Evolutionary conservation across 2,113 vertebrate species (phyloP), one percentile per base, ranked within the genome.

Genomic region (Actenoides lindsayi): DNA sequence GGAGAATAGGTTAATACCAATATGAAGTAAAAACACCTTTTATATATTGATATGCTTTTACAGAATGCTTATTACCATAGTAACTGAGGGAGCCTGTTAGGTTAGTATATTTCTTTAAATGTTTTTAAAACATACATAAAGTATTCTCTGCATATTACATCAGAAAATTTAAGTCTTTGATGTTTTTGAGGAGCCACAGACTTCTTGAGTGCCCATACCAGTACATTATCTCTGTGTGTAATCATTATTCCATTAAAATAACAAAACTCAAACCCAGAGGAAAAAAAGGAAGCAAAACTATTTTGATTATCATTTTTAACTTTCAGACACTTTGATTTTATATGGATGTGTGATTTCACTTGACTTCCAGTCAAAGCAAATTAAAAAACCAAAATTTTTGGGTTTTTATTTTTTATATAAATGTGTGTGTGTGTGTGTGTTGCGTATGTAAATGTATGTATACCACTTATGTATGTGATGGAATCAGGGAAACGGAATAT

Each of bases 11-110:
- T 90, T 86, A 73, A 46, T 91, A 78, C 68, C 53, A 87, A n/a
- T 89, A 82, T 42, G 28, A 84, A 82, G 27, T 89, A 76, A 71
- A 95, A 84, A 4, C 27, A 75, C 23, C 24, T 89, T 94, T 93
- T 82, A 18, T 76, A 33, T 82, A 28, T 88, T 88, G 70, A 51
- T 87, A 30, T 48, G 20, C 23, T 87, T 71, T 76, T 92, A 65
- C 28, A 63, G 63, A 70, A 80, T 89, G 37, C 28, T 84, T 96
- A 94, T 91, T 94, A 56, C 83, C 60, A 56, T 92, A 94, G 87
- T 92, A 94, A 94, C 76, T 70, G 65, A 79, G 62, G 50, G 39
- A 88, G 5, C 17, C 35, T 79, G 24, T 78, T 89, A 76, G 41
- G 30, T 71, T 87, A 76, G 31, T 75, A 9, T 75, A n/a, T 69